These are phyloP conservation scores for Myanophis thanlyinensis DNA, from an alignment of 2,113 vertebrate genomes.

Conservation along the genomic window DNA sequence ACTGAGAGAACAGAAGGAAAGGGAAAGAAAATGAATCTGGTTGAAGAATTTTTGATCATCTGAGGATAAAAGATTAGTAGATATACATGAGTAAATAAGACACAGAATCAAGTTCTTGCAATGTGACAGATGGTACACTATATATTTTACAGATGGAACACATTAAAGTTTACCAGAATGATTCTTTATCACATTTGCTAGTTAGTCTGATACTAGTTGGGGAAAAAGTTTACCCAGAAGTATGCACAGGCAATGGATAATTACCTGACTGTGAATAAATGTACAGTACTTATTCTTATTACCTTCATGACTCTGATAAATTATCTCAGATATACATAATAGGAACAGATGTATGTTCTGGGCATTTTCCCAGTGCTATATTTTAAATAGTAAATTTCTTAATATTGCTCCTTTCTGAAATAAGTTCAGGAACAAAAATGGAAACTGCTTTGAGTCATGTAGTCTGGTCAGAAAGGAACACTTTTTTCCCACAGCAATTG, in stretches of 20 bases:
- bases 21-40: background rate
- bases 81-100: slow-evolving; percentile 15
- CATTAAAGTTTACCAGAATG: slow-evolving; percentile 23
- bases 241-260: background rate
- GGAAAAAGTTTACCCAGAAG: background rate
- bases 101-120: slow-evolving; percentile 17
- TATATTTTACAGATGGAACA: slow-evolving; percentile 1
- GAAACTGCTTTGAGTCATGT: background rate
- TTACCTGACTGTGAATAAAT: rapidly evolving
- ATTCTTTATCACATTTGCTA: background rate
- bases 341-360: slow-evolving; percentile 16
- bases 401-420: background rate
- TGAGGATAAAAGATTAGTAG: background rate
- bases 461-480: background rate
- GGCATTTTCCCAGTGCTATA: background rate
- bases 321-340: background rate
- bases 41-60: slow-evolving; percentile 8
- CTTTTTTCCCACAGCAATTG: background rate
- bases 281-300: rapidly evolving
- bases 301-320: background rate
- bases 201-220: slow-evolving; percentile 10
- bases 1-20: background rate
- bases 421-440: background rate
- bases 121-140: slow-evolving; percentile 8
- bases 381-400: slow-evolving; percentile 24